phyloP scores from a whole-genome alignment of 1,140 invertebrate species.

The Rhizoglyphus robini region DNA sequence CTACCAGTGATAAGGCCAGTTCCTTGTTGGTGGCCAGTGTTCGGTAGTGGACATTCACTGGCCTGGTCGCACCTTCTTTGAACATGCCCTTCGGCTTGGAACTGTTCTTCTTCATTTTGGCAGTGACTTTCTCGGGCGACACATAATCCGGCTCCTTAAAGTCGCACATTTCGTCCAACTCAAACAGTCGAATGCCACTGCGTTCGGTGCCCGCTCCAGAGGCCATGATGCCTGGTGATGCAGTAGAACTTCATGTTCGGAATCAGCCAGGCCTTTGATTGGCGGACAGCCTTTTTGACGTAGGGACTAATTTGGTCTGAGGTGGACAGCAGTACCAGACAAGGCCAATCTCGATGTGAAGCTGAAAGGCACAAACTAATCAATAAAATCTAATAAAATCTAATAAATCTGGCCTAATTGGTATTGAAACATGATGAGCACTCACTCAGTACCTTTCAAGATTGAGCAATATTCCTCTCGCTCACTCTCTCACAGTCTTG shows the following conservation, averaged over 20 bases:
- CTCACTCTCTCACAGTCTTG: too few species aligned
- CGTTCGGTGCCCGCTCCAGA: neutral
- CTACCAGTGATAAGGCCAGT: slow-evolving; percentile 15
- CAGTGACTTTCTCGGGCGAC: slow-evolving; percentile 2
- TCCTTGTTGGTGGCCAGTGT: slow-evolving; percentile 14
- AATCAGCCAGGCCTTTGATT: neutral
- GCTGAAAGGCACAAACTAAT: neutral
- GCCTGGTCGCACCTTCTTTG: neutral
- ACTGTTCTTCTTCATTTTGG: neutral
- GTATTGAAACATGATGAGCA: too few species aligned
- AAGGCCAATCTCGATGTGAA: slow-evolving; percentile 15
- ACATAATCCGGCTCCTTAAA: slow-evolving; percentile 23
- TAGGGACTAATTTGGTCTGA: neutral
- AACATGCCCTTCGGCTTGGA: neutral
- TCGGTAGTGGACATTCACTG: neutral
- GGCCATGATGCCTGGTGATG: neutral
- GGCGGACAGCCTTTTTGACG: neutral
- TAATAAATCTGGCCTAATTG: too few species aligned
- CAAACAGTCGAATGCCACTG: slow-evolving; percentile 21
- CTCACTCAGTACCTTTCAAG: too few species aligned
- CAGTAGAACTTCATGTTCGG: neutral
- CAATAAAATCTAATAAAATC: too few species aligned
- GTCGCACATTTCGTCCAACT: slow-evolving; percentile 23
- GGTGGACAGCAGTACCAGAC: slow-evolving; percentile 14
- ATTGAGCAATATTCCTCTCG: too few species aligned